Base-by-base conservation (phyloP, 2,113 vertebrate species). In the Equus przewalskii region DNA sequence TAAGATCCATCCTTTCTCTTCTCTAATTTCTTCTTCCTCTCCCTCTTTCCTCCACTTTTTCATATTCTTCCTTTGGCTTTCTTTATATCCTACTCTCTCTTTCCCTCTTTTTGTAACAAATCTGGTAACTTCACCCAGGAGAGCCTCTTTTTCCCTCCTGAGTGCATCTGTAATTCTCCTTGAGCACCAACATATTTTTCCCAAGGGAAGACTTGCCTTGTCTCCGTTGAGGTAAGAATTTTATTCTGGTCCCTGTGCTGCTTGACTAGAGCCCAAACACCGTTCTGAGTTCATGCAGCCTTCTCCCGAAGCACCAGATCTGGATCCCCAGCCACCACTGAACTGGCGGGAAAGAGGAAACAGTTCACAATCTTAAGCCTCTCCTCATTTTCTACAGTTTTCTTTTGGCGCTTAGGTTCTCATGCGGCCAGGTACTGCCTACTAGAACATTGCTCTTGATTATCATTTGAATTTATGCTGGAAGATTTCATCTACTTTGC, bases 291-390 rank as follows among this genome's bases (percentile, higher is more conserved):
- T 84, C 84, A 24, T 46, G n/a, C 49, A n/a, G 10, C 49, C 10
- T 24, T 89, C 6, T 4, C 2, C 3, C 6, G n/a, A 58, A 19
- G n/a, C 28, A 10, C 28, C 30, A 8, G 51, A 6, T 36, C 6
- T 30, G 33, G 12, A 83, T 30, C 2, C 4, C 21, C 22, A n/a
- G 28, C 11, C 14, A 4, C 16, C 46, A n/a, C 51, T 33, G 18
- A 10, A 41, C 36, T 24, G 18, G 22, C 49, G 58, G 44, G 36
- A n/a, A 70, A 36, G 44, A 72, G 5, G n/a, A 73, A 69, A 78
- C 0, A 2, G 0, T 62, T 70, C 7, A 51, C 33, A 21, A 2
- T n/a, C 3, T 58, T 0, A 4, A 85, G 70, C 15, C 19, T 18
- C 10, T 7, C 10, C 41, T 30, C 28, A 19, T 36, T 54, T 87